These are phyloP conservation scores for Bombus vancouverensis DNA, from an alignment of 1,140 invertebrate genomes.

Conservation along the genomic window DNA sequence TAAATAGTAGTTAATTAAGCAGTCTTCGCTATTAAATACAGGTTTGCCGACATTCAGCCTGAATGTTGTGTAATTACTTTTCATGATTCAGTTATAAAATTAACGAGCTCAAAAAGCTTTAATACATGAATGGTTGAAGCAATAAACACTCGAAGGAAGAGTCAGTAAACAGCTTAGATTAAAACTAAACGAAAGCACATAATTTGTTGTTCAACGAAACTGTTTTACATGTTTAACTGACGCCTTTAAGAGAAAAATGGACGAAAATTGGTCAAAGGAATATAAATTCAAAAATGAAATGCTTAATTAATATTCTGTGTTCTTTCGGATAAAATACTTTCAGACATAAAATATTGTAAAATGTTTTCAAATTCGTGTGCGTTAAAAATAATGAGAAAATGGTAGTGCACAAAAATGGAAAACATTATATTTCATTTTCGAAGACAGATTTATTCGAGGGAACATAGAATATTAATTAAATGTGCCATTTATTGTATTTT, in stretches of 20 bases:
- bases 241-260: background rate
- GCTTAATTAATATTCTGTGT: background rate
- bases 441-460: background rate
- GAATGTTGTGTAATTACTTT: background rate
- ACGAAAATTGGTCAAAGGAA: background rate
- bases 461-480: background rate
- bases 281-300: background rate
- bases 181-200: background rate
- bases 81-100: background rate
- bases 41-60: background rate
- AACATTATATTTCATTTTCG: background rate
- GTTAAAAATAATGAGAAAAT: background rate
- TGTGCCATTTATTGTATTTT: background rate
- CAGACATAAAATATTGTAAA: background rate
- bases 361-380: background rate
- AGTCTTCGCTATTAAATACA: constrained; percentile 26
- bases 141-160: background rate
- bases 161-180: background rate
- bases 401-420: background rate
- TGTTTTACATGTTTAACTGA: background rate
- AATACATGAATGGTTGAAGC: background rate
- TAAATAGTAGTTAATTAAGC: constrained; percentile 15
- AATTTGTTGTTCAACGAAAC: background rate
- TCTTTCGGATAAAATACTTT: background rate
- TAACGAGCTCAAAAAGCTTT: constrained; percentile 20